phyloP scores from a whole-genome alignment of 2,888 invertebrate species.

The Rotaria sp. region DNA sequence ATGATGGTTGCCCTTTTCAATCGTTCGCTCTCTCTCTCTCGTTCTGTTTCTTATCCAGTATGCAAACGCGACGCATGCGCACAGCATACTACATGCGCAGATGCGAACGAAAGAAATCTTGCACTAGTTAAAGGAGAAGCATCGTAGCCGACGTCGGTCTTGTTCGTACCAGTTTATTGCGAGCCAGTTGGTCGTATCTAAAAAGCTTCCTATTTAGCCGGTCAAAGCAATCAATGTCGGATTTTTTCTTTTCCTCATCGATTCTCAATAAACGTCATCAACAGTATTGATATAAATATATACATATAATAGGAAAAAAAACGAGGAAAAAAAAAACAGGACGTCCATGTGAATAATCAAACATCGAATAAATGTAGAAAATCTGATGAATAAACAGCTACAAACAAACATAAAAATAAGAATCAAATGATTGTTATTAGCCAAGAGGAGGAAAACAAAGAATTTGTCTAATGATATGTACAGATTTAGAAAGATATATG shows the following conservation, averaged over 20 bases:
- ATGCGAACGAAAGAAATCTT: constrained; percentile 15
- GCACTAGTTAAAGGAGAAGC: background rate
- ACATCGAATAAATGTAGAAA: background rate
- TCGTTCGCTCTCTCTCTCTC: background rate
- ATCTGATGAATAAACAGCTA: background rate
- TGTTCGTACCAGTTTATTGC: constrained; percentile 22
- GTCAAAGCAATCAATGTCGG: background rate
- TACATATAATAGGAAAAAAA: background rate
- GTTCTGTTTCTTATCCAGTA: background rate
- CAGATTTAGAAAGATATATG: background rate
- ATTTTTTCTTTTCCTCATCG: background rate
- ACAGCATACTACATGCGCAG: background rate
- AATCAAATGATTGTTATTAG: no score
- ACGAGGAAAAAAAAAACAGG: background rate
- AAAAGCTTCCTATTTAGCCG: constrained; percentile 2
- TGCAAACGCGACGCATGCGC: background rate
- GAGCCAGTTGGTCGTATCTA: constrained; percentile 5
- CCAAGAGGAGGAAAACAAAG: no score
- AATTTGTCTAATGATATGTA: background rate
- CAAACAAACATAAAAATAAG: background rate
- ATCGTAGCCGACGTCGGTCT: constrained; percentile 13
- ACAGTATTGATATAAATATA: background rate
- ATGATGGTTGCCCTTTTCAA: background rate
- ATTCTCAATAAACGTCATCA: background rate
- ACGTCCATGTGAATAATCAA: background rate